phyloP scores from a whole-genome alignment of 2,888 invertebrate genomes.

The Onthophagus sagittarius region DNA sequence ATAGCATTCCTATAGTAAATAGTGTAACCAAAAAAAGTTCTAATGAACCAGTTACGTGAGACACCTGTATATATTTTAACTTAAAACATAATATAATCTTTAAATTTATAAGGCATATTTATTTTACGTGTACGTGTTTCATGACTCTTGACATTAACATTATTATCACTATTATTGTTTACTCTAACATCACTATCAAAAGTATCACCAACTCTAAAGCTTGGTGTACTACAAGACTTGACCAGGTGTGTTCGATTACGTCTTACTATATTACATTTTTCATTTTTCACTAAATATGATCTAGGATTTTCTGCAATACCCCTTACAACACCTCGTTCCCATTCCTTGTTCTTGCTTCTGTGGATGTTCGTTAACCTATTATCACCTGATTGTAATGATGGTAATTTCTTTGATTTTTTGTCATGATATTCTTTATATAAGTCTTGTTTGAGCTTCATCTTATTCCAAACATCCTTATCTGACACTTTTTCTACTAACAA shows the following conservation, averaged over 20 bases:
- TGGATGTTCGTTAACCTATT: background rate
- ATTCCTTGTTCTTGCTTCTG: background rate
- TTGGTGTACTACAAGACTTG: background rate
- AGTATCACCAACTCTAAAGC: background rate
- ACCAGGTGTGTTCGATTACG: conserved; percentile 1
- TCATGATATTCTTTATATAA: conserved; percentile 12
- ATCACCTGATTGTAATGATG: background rate
- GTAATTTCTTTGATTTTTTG: conserved; percentile 1
- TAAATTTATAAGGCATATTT: no score
- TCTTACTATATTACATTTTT: background rate
- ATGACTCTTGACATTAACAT: no score
- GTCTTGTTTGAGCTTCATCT: conserved; percentile 4
- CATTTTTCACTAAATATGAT: conserved; percentile 10
- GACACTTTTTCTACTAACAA: background rate
- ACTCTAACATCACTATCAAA: background rate
- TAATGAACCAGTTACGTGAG: no score
- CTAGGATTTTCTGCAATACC: background rate
- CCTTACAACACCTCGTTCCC: background rate
- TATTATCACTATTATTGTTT: background rate
- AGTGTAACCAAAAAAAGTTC: no score
- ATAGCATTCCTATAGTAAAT: no score
- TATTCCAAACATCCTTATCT: background rate
- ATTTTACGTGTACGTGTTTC: no score
- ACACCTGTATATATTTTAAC: no score
- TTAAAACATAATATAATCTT: no score